These are phyloP conservation scores for Meloidogyne exigua DNA, from an alignment of 1,140 invertebrate genomes.

Conservation along the genomic window DNA sequence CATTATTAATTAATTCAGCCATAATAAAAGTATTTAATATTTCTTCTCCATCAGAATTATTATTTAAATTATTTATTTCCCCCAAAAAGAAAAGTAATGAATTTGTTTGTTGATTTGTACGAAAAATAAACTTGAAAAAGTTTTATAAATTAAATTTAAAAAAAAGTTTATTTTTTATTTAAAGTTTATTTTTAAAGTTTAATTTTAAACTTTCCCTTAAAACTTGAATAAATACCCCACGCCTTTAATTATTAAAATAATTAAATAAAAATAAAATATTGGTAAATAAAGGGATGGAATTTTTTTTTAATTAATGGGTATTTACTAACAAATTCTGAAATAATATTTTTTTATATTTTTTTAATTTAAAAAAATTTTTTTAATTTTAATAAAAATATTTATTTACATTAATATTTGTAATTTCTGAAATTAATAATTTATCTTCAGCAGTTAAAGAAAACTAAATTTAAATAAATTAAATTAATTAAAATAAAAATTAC, in stretches of 20 bases:
- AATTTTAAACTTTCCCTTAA: too few species aligned
- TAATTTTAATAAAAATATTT: background rate
- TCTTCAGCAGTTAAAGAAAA: slow-evolving; percentile 18
- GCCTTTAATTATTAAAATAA: too few species aligned
- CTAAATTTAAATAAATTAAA: slow-evolving; percentile 9
- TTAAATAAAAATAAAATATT: too few species aligned
- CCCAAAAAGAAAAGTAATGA: slow-evolving; percentile 34
- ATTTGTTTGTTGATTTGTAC: slow-evolving; percentile 19
- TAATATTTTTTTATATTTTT: too few species aligned
- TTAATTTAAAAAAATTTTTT: too few species aligned
- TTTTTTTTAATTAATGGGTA: too few species aligned
- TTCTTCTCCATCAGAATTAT: slow-evolving; percentile 1
- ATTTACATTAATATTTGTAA: slow-evolving; percentile 27
- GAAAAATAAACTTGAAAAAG: slow-evolving; percentile 26
- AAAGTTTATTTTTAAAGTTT: too few species aligned
- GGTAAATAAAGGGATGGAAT: too few species aligned
- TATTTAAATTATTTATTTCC: background rate
- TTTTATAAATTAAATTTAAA: too few species aligned
- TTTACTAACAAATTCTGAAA: too few species aligned
- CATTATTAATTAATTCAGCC: slow-evolving; percentile 12
- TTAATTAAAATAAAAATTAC: slow-evolving; percentile 1
- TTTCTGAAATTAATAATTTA: background rate
- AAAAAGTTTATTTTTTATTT: too few species aligned
- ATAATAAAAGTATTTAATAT: slow-evolving; percentile 26
- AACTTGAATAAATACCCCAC: too few species aligned